A percentile compares a stretch with the other conserved stretches of the same genome.
Evolutionary conservation across 2,888 invertebrate genomes (phyloP).

Genomic region (Perdita meconis): DNA sequence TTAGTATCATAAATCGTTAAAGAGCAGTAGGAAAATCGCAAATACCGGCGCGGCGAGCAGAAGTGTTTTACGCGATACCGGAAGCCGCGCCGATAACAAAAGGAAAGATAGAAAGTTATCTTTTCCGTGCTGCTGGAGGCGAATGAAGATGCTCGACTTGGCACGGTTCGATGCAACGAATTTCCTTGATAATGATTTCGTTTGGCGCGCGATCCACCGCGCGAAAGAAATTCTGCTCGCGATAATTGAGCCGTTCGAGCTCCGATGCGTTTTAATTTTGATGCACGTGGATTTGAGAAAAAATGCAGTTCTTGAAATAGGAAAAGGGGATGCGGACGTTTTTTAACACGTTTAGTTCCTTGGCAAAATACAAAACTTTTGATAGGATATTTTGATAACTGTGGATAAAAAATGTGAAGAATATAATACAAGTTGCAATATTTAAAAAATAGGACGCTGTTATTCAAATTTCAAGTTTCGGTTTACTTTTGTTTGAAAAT

Average conservation of each 20-base stretch:
- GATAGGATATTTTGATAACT: no score
- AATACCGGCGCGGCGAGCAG: background rate
- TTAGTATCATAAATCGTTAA: conserved; percentile 32
- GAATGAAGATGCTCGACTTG: background rate
- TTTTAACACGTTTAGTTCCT: no score
- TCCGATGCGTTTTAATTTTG: background rate
- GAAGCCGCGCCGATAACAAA: background rate
- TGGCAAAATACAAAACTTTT: no score
- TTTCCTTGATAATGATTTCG: background rate
- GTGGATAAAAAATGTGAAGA: no score
- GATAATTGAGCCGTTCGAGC: background rate
- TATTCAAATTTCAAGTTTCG: no score
- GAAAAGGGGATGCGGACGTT: no score
- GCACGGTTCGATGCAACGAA: background rate
- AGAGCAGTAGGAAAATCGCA: conserved; percentile 1
- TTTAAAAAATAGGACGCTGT: no score
- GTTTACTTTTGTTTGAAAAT: no score
- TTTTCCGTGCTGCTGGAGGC: background rate
- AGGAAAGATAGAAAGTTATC: background rate
- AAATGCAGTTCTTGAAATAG: no score
- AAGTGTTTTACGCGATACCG: conserved; percentile 14
- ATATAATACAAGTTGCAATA: no score
- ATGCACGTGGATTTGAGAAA: background rate
- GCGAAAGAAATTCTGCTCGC: background rate
- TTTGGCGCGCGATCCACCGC: background rate